These are phyloP conservation scores for Riptortus pedestris DNA, from an alignment of 1,140 invertebrate genomes.

Conservation along the genomic window DNA sequence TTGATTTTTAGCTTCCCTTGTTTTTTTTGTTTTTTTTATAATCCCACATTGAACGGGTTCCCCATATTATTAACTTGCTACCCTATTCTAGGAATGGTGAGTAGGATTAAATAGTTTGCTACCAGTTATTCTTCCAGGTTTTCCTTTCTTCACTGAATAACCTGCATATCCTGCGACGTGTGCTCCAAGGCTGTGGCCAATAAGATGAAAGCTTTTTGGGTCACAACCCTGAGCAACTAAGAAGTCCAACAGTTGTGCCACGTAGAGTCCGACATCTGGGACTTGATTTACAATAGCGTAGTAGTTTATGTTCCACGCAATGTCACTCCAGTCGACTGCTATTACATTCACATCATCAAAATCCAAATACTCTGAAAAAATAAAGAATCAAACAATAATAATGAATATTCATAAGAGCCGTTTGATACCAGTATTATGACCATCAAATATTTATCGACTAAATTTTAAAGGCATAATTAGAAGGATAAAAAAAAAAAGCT, in stretches of 20 bases:
- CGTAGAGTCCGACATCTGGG: constrained; percentile 48
- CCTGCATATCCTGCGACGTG: constrained; percentile 69
- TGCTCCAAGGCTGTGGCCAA: constrained; percentile 75
- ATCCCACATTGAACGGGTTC: too few relatives aligned
- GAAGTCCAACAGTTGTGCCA: constrained; percentile 49
- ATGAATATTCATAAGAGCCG: too few relatives aligned
- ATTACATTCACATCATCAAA: constrained; percentile 44
- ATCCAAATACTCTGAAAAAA: constrained; percentile 17
- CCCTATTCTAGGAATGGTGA: too few relatives aligned
- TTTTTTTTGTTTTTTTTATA: too few relatives aligned
- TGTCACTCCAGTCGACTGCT: constrained; percentile 45
- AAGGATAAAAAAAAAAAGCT: too few relatives aligned
- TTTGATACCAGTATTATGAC: too few relatives aligned
- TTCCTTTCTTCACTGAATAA: constrained; percentile 33
- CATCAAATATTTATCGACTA: too few relatives aligned
- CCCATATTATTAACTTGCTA: too few relatives aligned
- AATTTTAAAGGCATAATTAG: too few relatives aligned
- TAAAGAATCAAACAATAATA: background rate
- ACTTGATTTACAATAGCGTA: constrained; percentile 46
- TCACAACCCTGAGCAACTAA: constrained; percentile 42
- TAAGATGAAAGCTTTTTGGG: constrained; percentile 52
- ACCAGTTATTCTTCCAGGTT: background rate
- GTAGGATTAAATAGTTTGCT: too few relatives aligned
- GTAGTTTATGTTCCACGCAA: constrained; percentile 37
- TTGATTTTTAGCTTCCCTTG: too few relatives aligned